A percentile compares a stretch with the other conserved stretches of the same genome.
These are phyloP conservation scores for Drosophila aff. DNA, from an alignment of 1,140 invertebrate genomes.

Conservation along the genomic window DNA sequence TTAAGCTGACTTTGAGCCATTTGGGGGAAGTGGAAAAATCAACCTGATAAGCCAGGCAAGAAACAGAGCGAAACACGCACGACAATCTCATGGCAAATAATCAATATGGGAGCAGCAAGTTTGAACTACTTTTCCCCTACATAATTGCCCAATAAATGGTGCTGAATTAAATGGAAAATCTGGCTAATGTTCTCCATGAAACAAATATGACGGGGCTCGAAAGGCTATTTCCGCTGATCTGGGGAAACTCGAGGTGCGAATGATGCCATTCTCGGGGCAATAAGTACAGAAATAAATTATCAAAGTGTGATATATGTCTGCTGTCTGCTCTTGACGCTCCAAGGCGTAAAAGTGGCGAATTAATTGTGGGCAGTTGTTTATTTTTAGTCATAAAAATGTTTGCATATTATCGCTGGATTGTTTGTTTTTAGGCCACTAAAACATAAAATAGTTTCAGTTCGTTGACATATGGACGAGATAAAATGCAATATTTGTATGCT, in stretches of 20 bases:
- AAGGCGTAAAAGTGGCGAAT: slow-evolving; percentile 51
- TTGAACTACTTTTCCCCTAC: slow-evolving; percentile 63
- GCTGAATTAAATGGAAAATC: slow-evolving; percentile 48
- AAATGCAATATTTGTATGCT: background rate
- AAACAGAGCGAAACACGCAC: slow-evolving; percentile 58
- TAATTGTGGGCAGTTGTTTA: slow-evolving; percentile 59
- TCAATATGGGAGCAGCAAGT: slow-evolving; percentile 54
- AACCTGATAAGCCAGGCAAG: slow-evolving; percentile 56
- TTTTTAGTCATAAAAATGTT: slow-evolving; percentile 77
- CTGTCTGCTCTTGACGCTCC: slow-evolving; percentile 23
- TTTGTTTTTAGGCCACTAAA: slow-evolving; percentile 48
- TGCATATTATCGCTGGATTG: slow-evolving; percentile 63
- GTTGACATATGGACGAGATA: slow-evolving; percentile 38
- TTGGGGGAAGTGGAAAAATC: slow-evolving; percentile 35
- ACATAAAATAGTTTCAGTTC: background rate
- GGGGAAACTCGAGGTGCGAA: slow-evolving; percentile 54
- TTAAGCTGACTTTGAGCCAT: slow-evolving; percentile 55
- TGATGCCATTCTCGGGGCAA: slow-evolving; percentile 51
- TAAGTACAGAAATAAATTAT: slow-evolving; percentile 72
- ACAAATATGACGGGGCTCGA: slow-evolving; percentile 76
- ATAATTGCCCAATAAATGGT: slow-evolving; percentile 37
- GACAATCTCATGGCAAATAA: slow-evolving; percentile 55
- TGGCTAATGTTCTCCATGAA: slow-evolving; percentile 77
- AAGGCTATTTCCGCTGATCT: slow-evolving; percentile 68
- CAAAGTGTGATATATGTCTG: slow-evolving; percentile 47